Conservation (phyloP, 2,888 invertebrate genomes). For the Ephialtes manifestator region DNA sequence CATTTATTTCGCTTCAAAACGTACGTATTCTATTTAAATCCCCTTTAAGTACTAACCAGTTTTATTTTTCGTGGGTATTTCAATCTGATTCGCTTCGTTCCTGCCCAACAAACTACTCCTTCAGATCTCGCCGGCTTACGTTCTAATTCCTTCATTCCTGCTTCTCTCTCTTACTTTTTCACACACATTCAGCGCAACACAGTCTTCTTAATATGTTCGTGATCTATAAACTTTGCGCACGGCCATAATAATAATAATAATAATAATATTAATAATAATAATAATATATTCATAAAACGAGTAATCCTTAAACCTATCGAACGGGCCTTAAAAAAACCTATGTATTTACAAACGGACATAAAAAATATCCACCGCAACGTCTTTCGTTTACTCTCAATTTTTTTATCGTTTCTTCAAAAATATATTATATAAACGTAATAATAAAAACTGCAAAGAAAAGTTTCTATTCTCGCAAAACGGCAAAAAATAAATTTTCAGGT, state of each 20-base stretch:
- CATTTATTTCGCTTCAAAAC: slow-evolving; percentile 22
- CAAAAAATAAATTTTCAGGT: slow-evolving; percentile 56
- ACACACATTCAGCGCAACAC: slow-evolving; percentile 45
- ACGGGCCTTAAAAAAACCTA: slow-evolving; percentile 67
- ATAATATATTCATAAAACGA: slow-evolving; percentile 57
- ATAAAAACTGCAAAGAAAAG: slow-evolving; percentile 64
- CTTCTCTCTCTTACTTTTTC: slow-evolving; percentile 9
- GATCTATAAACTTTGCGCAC: slow-evolving; percentile 53
- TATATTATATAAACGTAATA: slow-evolving; percentile 72
- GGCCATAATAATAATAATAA: slow-evolving; percentile 54
- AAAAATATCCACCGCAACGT: slow-evolving; percentile 67
- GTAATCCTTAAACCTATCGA: slow-evolving; percentile 64
- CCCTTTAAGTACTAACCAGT: slow-evolving; percentile 71
- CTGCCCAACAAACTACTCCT: slow-evolving; percentile 82
- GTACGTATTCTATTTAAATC: slow-evolving; percentile 22
- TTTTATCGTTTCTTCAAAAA: slow-evolving; percentile 56
- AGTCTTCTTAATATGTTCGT: slow-evolving; percentile 69
- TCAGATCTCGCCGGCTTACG: slow-evolving; percentile 67
- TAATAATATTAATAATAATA: slow-evolving; percentile 22
- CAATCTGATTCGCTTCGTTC: slow-evolving; percentile 75
- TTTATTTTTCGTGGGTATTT: slow-evolving; percentile 50
- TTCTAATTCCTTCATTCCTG: slow-evolving; percentile 27
- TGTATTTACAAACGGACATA: slow-evolving; percentile 65
- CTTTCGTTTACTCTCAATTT: slow-evolving; percentile 1
- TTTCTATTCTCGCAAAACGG: slow-evolving; percentile 52